Conservation (phyloP, 2,888 invertebrate genomes). For the Auanema sp. region DNA sequence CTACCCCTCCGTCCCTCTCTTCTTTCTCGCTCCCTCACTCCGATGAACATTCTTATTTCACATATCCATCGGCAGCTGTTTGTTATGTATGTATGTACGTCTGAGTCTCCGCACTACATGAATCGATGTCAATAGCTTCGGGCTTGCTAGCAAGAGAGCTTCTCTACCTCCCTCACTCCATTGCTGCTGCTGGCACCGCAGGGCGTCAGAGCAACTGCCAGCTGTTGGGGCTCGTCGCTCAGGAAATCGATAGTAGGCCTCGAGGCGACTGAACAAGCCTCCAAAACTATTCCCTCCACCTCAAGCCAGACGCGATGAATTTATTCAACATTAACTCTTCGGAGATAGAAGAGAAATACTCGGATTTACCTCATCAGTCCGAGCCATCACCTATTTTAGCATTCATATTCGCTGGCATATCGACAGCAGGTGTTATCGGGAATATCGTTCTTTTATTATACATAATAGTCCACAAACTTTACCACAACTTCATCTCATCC, state of each 20-base stretch:
- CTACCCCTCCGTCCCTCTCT: no score
- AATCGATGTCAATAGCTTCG: no score
- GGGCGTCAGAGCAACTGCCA: not conserved
- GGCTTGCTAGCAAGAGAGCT: no score
- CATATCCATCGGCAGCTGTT: no score
- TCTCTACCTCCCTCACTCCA: not conserved
- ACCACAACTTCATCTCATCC: conserved; percentile 62
- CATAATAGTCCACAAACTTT: conserved; percentile 55
- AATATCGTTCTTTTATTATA: conserved; percentile 57
- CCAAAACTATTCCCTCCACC: no score
- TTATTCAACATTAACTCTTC: conserved; percentile 36
- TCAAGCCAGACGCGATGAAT: conserved; percentile 14
- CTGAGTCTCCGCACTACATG: no score
- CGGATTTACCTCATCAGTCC: conserved; percentile 33
- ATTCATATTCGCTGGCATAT: conserved; percentile 25
- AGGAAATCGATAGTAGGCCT: conserved; percentile 20
- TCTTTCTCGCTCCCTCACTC: no score
- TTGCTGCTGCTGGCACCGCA: not conserved
- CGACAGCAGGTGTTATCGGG: conserved; percentile 46
- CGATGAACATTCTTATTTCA: no score
- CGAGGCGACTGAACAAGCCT: conserved; percentile 9
- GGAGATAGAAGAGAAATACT: conserved; percentile 35
- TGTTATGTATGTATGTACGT: no score
- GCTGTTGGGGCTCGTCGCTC: conserved; percentile 10
- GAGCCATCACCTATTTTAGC: conserved; percentile 36